These are phyloP conservation scores for Zosterops lateralis DNA, from an alignment of 2,113 vertebrate species.

Conservation along the genomic window DNA sequence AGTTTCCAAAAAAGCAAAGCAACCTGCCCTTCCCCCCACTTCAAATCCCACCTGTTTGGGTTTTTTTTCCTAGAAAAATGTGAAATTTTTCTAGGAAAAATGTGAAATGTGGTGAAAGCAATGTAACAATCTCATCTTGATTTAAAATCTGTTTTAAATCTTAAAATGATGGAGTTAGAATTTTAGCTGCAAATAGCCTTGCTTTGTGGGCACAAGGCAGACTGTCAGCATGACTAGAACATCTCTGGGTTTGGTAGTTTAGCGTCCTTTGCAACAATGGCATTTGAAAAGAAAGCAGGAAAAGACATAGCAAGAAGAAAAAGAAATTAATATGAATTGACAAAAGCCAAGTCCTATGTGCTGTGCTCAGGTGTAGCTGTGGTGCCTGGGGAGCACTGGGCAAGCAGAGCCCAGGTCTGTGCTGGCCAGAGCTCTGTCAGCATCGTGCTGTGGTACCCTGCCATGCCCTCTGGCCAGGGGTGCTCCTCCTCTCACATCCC, in stretches of 20 bases:
- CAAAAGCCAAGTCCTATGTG: not conserved
- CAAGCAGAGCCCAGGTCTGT: not conserved
- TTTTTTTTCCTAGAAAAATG: conserved; percentile 37
- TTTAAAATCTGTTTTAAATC: conserved; percentile 65
- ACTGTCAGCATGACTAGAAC: not conserved
- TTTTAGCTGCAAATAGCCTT: conserved; percentile 2
- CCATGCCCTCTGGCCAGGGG: not conserved
- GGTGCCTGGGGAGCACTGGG: not conserved
- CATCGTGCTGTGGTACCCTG: not conserved
- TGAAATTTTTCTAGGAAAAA: not conserved
- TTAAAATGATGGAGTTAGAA: conserved; percentile 5
- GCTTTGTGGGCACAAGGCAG: not conserved
- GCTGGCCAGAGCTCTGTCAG: not conserved
- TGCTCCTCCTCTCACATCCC: not conserved
- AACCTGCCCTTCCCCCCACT: not conserved
- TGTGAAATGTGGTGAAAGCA: conserved; percentile 55
- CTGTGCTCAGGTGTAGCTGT: not conserved
- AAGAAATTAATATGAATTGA: not conserved
- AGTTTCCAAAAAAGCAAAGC: conserved; percentile 20
- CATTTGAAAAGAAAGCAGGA: not conserved
- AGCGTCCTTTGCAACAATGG: not conserved
- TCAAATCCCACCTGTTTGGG: conserved; percentile 50
- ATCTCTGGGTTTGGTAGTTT: not conserved
- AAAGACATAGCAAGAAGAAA: not conserved
- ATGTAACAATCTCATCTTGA: conserved; percentile 30